A percentile compares a stretch with the other conserved stretches of the same genome.
phyloP scores from a whole-genome alignment of 1,140 invertebrate genomes.

The Holcopasites calliopsidis region DNA sequence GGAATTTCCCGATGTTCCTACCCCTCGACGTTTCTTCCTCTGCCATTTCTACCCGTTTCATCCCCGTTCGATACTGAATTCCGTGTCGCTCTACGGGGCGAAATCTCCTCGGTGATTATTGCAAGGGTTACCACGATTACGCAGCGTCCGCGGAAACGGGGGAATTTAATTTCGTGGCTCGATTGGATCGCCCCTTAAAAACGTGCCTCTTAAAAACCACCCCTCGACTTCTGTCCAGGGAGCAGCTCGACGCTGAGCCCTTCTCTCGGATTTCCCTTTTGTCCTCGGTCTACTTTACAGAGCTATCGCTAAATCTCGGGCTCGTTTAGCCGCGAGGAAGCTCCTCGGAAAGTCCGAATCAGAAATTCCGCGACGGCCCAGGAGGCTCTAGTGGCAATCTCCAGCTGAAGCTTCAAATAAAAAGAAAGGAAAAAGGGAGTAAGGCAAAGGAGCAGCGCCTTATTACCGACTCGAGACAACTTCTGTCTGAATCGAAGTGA shows the following conservation, averaged over 20 bases:
- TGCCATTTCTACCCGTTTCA: conserved; percentile 1
- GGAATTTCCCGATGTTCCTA: no score
- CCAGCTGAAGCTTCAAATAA: conserved; percentile 2
- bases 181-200: conserved; percentile 12
- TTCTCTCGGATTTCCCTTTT: neutral
- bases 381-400: neutral
- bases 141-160: neutral
- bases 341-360: neutral
- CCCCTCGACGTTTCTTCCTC: conserved; percentile 40
- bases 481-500: no score
- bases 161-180: conserved; percentile 17
- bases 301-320: neutral
- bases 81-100: neutral
- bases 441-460: conserved; percentile 17
- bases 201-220: neutral
- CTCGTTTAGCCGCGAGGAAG: neutral
- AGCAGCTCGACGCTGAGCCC: neutral
- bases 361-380: neutral
- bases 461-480: conserved; percentile 39
- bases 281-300: neutral
- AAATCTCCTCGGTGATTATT: conserved; percentile 1
- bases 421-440: conserved; percentile 4
- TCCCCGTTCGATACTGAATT: neutral
- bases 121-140: conserved; percentile 19
- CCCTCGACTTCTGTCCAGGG: neutral